Evolutionary conservation across 2,888 invertebrate genomes (phyloP).

Genomic region (Nineta flava): DNA sequence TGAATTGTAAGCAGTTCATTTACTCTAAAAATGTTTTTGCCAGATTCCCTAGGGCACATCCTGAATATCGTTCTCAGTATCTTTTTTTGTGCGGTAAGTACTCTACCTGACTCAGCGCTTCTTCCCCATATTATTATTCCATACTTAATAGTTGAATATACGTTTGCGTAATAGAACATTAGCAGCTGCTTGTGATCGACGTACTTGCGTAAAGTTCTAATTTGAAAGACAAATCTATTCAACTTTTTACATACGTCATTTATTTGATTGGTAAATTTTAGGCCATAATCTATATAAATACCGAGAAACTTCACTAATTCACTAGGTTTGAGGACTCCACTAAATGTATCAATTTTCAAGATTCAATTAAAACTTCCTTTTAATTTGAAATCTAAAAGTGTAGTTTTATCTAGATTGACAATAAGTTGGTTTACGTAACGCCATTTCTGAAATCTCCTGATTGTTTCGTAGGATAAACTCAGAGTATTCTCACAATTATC

Average conservation of each 20-base stretch:
- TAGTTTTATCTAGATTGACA: not conserved
- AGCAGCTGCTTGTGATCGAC: not conserved
- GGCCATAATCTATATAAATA: not conserved
- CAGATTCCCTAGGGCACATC: no score
- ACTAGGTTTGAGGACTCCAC: not conserved
- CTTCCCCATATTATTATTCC: no score
- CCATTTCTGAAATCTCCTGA: no score
- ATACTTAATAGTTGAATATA: no score
- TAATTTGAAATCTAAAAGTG: not conserved
- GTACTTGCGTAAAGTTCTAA: not conserved
- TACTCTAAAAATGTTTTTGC: no score
- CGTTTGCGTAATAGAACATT: not conserved
- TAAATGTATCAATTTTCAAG: not conserved
- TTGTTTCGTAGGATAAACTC: not conserved
- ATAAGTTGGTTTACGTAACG: not conserved
- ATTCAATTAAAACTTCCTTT: not conserved
- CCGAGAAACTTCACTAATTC: not conserved
- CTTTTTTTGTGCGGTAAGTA: no score
- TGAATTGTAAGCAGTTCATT: no score
- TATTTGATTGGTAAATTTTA: not conserved
- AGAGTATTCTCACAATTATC: not conserved
- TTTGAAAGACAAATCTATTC: not conserved
- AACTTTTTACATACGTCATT: not conserved
- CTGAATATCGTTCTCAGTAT: no score
- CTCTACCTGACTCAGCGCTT: no score